These are phyloP conservation scores for Pachyrhynchus sulphureomaculatus DNA, from an alignment of 1,140 invertebrate genomes.

Conservation along the genomic window DNA sequence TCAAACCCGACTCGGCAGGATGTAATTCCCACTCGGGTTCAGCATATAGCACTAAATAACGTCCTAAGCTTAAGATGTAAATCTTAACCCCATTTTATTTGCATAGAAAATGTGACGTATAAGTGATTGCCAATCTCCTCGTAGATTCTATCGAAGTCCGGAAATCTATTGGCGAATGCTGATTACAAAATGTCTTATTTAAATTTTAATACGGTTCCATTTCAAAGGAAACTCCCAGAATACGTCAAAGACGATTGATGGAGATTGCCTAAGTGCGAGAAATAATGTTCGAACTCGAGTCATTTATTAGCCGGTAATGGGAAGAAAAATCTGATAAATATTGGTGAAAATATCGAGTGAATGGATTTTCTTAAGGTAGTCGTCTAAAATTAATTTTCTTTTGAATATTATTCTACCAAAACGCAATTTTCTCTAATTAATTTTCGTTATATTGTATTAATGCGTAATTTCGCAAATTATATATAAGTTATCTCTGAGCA, in stretches of 20 bases:
- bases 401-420: no score
- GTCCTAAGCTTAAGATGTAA: slow-evolving; percentile 41
- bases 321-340: slow-evolving; percentile 31
- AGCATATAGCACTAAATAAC: slow-evolving; percentile 38
- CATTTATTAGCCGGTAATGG: slow-evolving; percentile 29
- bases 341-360: slow-evolving; percentile 16
- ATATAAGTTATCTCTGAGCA: no score
- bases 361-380: no score
- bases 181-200: slow-evolving; percentile 51
- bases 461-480: no score
- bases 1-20: slow-evolving; percentile 37
- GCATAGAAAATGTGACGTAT: slow-evolving; percentile 49
- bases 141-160: slow-evolving; percentile 42
- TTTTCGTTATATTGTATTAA: no score
- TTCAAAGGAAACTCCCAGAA: slow-evolving; percentile 38
- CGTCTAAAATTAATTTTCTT: no score
- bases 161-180: slow-evolving; percentile 50
- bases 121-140: slow-evolving; percentile 49
- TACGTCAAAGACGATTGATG: slow-evolving; percentile 42
- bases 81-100: slow-evolving; percentile 49
- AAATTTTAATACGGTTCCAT: slow-evolving; percentile 48
- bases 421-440: no score
- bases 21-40: slow-evolving; percentile 28
- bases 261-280: slow-evolving; percentile 27
- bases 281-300: slow-evolving; percentile 25